Percentiles rank a stretch among this genome's conserved stretches.
These are phyloP conservation scores for Cololabis saira DNA, from an alignment of 2,113 vertebrate species.

Conservation along the genomic window DNA sequence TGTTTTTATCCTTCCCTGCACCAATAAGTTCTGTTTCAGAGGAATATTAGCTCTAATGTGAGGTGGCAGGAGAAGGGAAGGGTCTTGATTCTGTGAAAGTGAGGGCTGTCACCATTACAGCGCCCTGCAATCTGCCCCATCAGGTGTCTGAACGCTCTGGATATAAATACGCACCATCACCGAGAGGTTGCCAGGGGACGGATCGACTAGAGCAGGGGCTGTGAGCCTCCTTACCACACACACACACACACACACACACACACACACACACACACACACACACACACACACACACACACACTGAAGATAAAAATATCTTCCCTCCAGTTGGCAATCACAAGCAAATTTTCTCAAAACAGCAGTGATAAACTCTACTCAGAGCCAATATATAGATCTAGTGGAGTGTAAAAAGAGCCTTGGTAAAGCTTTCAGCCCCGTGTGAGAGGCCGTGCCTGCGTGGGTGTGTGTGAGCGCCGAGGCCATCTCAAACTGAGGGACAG, in stretches of 20 bases:
- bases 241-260: not conserved
- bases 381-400: constrained; percentile 60
- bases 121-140: constrained; percentile 67
- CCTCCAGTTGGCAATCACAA: constrained; percentile 48
- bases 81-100: constrained; percentile 47
- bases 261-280: not conserved
- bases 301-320: constrained; percentile 8
- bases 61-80: constrained; percentile 39
- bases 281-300: not conserved
- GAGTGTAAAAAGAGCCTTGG: constrained; percentile 54
- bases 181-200: constrained; percentile 20
- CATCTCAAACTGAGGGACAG: constrained; percentile 59
- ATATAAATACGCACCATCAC: constrained; percentile 71
- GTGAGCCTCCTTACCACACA: constrained; percentile 1
- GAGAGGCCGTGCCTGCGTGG: constrained; percentile 29
- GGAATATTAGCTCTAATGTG: constrained; percentile 36
- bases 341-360: constrained; percentile 55
- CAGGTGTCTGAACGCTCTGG: constrained; percentile 58
- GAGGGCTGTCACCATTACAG: constrained; percentile 44
- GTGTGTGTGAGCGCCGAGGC: constrained; percentile 25
- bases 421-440: constrained; percentile 49
- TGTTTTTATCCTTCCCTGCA: constrained; percentile 8
- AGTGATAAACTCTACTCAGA: constrained; percentile 47
- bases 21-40: constrained; percentile 36
- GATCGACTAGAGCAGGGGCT: constrained; percentile 21